A percentile compares a stretch with the other conserved stretches of the same genome.
These are phyloP conservation scores for Mimumesa dahlbomi DNA, from an alignment of 2,888 invertebrate genomes.

Conservation along the genomic window DNA sequence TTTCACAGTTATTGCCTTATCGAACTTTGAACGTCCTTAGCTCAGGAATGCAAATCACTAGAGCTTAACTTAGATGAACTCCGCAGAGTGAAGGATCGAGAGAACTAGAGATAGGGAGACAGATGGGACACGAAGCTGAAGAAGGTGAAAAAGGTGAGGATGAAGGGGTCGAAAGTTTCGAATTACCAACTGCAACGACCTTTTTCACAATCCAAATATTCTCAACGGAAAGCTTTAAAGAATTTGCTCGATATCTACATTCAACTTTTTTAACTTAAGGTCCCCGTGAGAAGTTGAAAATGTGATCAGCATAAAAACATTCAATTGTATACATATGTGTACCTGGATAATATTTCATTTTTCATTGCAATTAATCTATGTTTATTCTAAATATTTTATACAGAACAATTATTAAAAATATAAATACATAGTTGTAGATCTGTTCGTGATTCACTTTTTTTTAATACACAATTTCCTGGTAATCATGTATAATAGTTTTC, in stretches of 20 bases:
- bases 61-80: conserved; percentile 64
- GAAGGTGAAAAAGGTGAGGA: conserved; percentile 14
- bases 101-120: conserved; percentile 12
- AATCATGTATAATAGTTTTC: no score
- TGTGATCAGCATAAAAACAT: no score
- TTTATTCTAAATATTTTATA: no score
- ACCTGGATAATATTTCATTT: no score
- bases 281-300: no score
- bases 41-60: conserved; percentile 63
- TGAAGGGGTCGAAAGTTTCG: conserved; percentile 58
- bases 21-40: conserved; percentile 62
- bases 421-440: no score
- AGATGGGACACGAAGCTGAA: background rate
- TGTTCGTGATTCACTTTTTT: no score
- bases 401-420: no score
- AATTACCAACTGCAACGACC: conserved; percentile 53
- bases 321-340: no score
- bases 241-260: conserved; percentile 5
- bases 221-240: conserved; percentile 1
- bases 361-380: no score
- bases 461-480: no score
- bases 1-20: conserved; percentile 66
- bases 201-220: conserved; percentile 26
- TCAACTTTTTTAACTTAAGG: no score
- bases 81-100: conserved; percentile 32